Evolutionary conservation across 2,888 invertebrate genomes (phyloP).

Genomic region (Drosophila leonis): DNA sequence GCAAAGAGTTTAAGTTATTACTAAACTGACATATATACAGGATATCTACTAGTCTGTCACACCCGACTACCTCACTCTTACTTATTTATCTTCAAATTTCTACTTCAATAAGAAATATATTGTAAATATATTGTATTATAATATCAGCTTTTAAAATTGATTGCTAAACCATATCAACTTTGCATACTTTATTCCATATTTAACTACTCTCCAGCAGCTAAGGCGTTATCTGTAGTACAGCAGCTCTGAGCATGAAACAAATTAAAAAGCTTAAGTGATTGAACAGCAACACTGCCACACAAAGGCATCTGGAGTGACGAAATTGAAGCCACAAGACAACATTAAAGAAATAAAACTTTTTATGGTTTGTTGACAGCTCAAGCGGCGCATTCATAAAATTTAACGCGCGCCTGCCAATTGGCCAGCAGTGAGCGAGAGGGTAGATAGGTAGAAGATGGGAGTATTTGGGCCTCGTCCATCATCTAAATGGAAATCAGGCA

Average conservation of each 20-base stretch:
- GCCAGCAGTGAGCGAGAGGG: neutral
- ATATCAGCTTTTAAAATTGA: neutral
- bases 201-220: neutral
- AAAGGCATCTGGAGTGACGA: constrained; percentile 25
- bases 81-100: no score
- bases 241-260: constrained; percentile 34
- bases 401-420: constrained; percentile 31
- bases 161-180: neutral
- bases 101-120: neutral
- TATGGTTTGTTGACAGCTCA: constrained; percentile 61
- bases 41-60: no score
- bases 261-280: constrained; percentile 49
- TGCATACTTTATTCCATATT: neutral
- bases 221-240: constrained; percentile 31
- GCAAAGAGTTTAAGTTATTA: no score
- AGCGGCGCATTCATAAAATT: constrained; percentile 32
- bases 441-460: no score
- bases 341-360: constrained; percentile 62
- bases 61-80: no score
- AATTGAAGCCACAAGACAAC: constrained; percentile 28
- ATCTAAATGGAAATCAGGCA: constrained; percentile 76
- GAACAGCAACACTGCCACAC: neutral
- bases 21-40: no score
- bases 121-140: no score
- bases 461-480: constrained; percentile 53